A percentile compares a stretch with the other conserved stretches of the same genome.
phyloP scores from a whole-genome alignment of 2,888 invertebrate genomes.

The Elegia similella region DNA sequence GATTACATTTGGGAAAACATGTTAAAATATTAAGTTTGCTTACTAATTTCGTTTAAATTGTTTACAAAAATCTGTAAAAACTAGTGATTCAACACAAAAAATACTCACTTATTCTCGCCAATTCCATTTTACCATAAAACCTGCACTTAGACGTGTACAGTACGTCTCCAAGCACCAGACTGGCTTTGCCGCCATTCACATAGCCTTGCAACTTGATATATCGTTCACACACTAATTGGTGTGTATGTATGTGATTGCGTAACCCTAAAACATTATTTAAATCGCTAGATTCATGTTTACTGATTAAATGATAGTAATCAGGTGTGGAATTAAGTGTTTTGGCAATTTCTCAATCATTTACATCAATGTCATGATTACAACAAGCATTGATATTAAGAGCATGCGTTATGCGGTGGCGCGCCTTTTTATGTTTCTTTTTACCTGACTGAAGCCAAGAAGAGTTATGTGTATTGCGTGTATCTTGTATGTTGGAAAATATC shows the following conservation, averaged over 20 bases:
- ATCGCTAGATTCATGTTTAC: slow-evolving; percentile 8
- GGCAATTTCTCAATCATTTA: slow-evolving; percentile 8
- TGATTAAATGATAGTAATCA: slow-evolving; percentile 16
- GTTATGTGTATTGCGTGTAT: no score
- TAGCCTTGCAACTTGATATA: slow-evolving; percentile 17
- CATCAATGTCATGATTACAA: slow-evolving; percentile 17
- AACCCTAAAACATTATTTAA: slow-evolving; percentile 17
- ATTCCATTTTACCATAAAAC: slow-evolving; percentile 8
- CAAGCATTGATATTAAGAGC: neutral
- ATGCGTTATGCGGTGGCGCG: neutral
- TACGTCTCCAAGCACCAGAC: neutral
- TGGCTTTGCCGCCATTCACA: slow-evolving; percentile 15
- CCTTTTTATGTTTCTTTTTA: no score
- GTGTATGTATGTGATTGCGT: slow-evolving; percentile 13
- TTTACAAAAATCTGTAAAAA: no score
- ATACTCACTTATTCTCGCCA: slow-evolving; percentile 5
- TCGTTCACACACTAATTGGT: slow-evolving; percentile 20
- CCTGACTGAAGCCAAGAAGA: no score
- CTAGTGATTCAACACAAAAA: neutral
- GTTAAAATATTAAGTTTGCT: no score
- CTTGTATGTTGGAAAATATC: no score
- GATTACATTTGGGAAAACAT: no score
- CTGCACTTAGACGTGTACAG: neutral
- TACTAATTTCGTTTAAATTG: no score
- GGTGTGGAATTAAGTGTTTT: slow-evolving; percentile 15